These are phyloP conservation scores for Dreissena rostriformis DNA, from an alignment of 1,140 invertebrate genomes.

Conservation along the genomic window DNA sequence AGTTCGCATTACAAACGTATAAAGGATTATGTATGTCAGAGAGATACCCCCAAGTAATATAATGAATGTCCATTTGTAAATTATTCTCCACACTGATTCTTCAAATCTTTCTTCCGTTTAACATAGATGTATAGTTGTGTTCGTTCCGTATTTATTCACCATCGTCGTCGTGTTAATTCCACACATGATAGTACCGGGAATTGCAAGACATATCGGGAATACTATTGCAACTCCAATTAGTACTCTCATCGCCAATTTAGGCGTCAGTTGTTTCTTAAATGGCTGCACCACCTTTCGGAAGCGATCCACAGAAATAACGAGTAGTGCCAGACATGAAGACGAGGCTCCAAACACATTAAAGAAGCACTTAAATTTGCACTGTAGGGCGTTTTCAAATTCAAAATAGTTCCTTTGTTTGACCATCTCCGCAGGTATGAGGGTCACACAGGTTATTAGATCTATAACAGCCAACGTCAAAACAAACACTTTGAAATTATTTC, in stretches of 20 bases:
- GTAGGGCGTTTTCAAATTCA: constrained; percentile 13
- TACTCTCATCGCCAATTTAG: constrained; percentile 18
- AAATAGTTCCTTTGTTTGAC: constrained; percentile 42
- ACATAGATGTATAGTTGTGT: constrained; percentile 30
- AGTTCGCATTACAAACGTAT: constrained; percentile 37
- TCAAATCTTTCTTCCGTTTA: constrained; percentile 31
- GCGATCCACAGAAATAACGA: constrained; percentile 42
- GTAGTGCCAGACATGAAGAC: constrained; percentile 11
- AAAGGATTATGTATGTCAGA: constrained; percentile 23
- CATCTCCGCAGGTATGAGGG: constrained; percentile 50
- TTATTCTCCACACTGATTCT: constrained; percentile 8
- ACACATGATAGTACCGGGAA: constrained; percentile 42
- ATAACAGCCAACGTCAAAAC: constrained; percentile 34
- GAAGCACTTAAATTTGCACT: constrained; percentile 50
- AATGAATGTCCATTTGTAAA: constrained; percentile 39
- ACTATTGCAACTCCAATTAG: constrained; percentile 23
- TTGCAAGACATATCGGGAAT: constrained; percentile 15
- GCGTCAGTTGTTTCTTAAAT: constrained; percentile 42
- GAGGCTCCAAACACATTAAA: constrained; percentile 35
- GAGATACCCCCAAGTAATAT: constrained; percentile 28
- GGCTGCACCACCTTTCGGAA: constrained; percentile 40
- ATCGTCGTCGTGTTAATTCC: constrained; percentile 21
- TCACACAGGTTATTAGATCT: constrained; percentile 35
- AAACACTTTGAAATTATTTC: constrained; percentile 53
- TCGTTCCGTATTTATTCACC: constrained; percentile 7